Evolutionary conservation across 2,888 invertebrate genomes (phyloP).

Genomic region (Dorcus hopei): DNA sequence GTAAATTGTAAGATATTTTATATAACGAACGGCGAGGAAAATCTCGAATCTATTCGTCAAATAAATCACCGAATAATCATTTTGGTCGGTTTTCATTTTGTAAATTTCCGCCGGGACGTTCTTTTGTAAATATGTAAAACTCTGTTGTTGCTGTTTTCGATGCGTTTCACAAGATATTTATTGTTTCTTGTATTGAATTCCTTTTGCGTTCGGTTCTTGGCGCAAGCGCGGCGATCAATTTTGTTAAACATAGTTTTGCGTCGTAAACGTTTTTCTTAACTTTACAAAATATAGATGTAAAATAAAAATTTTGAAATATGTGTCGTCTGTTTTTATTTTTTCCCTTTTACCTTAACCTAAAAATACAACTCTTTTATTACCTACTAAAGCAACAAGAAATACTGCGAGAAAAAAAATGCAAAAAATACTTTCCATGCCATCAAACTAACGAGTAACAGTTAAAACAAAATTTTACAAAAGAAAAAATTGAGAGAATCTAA

Average conservation of each 20-base stretch:
- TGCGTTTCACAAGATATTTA: slow-evolving; percentile 4
- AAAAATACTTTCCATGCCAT: no score
- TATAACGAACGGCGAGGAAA: not conserved
- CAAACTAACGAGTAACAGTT: no score
- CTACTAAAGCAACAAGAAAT: not conserved
- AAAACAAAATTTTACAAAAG: no score
- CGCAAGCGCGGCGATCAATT: not conserved
- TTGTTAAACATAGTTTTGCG: slow-evolving; percentile 5
- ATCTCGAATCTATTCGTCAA: not conserved
- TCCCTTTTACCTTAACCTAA: not conserved
- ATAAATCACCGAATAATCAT: no score
- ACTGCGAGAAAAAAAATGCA: no score
- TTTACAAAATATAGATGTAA: slow-evolving; percentile 28
- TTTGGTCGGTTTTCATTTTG: not conserved
- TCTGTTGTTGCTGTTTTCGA: slow-evolving; percentile 14
- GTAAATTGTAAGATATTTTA: no score
- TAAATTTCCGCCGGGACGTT: not conserved
- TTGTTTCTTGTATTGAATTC: slow-evolving; percentile 1
- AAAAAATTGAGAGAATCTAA: no score
- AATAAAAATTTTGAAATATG: slow-evolving; percentile 23
- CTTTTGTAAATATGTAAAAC: slow-evolving; percentile 10
- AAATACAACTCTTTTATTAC: not conserved
- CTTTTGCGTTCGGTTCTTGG: not conserved
- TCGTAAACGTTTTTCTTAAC: slow-evolving; percentile 23
- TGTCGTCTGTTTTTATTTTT: not conserved